Percentiles rank a stretch among this genome's conserved stretches.
These are phyloP conservation scores for Tholera decimalis DNA, from an alignment of 2,888 invertebrate species.

Conservation along the genomic window DNA sequence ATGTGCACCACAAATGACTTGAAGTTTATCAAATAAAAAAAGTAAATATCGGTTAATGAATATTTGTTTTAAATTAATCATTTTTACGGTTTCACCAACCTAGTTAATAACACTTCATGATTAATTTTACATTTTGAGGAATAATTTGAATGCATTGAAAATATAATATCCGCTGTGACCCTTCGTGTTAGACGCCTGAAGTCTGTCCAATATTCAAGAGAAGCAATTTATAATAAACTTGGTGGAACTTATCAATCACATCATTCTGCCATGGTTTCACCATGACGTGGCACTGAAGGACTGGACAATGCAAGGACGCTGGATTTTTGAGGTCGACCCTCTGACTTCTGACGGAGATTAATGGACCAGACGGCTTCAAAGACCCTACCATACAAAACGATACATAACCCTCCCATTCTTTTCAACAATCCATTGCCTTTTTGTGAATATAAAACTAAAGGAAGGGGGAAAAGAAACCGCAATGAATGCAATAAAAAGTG, in stretches of 20 bases:
- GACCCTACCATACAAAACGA: slow-evolving; percentile 53
- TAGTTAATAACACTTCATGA: slow-evolving; percentile 42
- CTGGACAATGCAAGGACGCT: slow-evolving; percentile 72
- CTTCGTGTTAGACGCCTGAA: slow-evolving; percentile 12
- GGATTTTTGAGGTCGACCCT: slow-evolving; percentile 84
- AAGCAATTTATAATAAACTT: slow-evolving; percentile 63
- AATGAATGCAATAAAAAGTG: slow-evolving; percentile 43
- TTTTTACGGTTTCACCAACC: slow-evolving; percentile 30
- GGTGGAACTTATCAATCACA: slow-evolving; percentile 65
- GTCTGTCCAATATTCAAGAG: slow-evolving; percentile 32
- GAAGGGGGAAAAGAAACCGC: slow-evolving; percentile 23
- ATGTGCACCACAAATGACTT: too few species aligned
- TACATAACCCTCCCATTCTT: slow-evolving; percentile 30
- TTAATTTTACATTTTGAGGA: slow-evolving; percentile 27
- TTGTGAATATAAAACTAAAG: slow-evolving; percentile 7
- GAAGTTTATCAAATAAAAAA: too few species aligned
- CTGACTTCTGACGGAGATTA: slow-evolving; percentile 82
- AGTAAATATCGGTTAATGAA: slow-evolving; percentile 28
- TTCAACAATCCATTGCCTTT: slow-evolving; percentile 41
- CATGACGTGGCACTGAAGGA: slow-evolving; percentile 71
- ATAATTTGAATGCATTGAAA: slow-evolving; percentile 30
- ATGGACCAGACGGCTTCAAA: slow-evolving; percentile 69
- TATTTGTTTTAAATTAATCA: slow-evolving; percentile 47
- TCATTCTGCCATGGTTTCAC: slow-evolving; percentile 53
- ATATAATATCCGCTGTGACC: slow-evolving; percentile 34